These are phyloP conservation scores for Agelastica alni DNA, from an alignment of 2,888 invertebrate species.

Conservation along the genomic window DNA sequence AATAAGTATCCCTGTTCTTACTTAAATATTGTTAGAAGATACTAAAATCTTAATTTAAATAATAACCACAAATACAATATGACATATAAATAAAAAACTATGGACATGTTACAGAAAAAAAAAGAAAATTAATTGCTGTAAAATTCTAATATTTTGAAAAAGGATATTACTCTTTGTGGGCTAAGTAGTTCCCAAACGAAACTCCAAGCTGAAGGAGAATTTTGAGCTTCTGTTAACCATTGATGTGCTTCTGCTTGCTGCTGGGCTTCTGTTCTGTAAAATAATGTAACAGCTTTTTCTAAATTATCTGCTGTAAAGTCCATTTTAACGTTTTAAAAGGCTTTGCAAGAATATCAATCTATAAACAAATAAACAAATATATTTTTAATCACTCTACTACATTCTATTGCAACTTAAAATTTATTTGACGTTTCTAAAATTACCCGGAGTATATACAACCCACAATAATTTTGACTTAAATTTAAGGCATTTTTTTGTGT, in stretches of 20 bases:
- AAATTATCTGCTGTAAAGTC: slow-evolving; percentile 68
- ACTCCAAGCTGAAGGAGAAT: slow-evolving; percentile 87
- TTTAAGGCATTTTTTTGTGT: not conserved
- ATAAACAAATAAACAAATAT: slow-evolving; percentile 1
- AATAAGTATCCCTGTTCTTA: no score
- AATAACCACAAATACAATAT: not conserved
- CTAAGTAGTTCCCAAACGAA: slow-evolving; percentile 89
- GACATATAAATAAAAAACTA: not conserved
- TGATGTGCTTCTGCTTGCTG: slow-evolving; percentile 80
- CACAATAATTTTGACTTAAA: not conserved
- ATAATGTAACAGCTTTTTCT: slow-evolving; percentile 70
- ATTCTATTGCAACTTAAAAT: slow-evolving; percentile 10
- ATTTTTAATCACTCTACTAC: slow-evolving; percentile 1
- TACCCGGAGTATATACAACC: slow-evolving; percentile 2
- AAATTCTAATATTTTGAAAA: not conserved
- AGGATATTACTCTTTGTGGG: slow-evolving; percentile 71
- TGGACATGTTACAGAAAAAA: not conserved
- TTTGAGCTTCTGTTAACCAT: slow-evolving; percentile 85
- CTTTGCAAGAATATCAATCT: not conserved
- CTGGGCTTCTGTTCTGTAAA: slow-evolving; percentile 65
- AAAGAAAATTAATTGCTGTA: no score
- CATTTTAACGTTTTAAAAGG: slow-evolving; percentile 52
- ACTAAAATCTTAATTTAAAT: no score
- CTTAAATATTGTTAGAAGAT: not conserved
- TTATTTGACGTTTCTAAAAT: slow-evolving; percentile 12